Base-by-base conservation (phyloP, 2,888 invertebrate genomes). In the Drosophila niveifrons region DNA sequence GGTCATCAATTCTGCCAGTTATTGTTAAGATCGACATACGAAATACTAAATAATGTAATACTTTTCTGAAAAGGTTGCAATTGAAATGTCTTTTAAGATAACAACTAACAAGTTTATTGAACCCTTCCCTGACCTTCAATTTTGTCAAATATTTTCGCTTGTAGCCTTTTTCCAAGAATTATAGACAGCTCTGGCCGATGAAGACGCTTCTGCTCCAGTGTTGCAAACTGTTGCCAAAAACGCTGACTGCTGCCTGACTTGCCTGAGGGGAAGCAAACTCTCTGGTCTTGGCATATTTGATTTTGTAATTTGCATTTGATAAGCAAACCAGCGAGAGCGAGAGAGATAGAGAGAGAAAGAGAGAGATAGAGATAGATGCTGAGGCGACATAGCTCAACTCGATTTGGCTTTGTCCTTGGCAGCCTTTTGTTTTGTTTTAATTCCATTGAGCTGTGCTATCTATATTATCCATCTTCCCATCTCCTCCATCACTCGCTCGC, bases 241-340 rank as follows among this genome's bases (percentile, higher is more conserved):
- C 18, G 52, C 56, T 50, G 75, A 46, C 59, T 53, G 57, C 52
- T 46, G 23, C 3, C 39, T 55, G 57, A 9, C 62, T 48, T 62
- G 78, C 75, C 75, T 34, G 52, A 56, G 59, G 67, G 56, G 15
- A 50, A 48, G 23, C 47, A 58, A 48, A 8, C 31, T 66, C 69
- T 64, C 62, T 76, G 73, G 74, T 64, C 43, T 46, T 72, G 78
- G 87, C 83, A 86, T 86, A 87, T 82, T 82, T 82, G 84, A 81
- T 79, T 81, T 84, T 78, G 76, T 81, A 84, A 82, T 82, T 82
- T 82, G 79, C 82, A 84, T 87, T 83, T 78, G 78, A 82, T 84
- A 87, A 82, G 82, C 82, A 70, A 66, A 6, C 23, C 23, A 6
- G 6, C 23, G 6, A 23, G 1, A 23, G 23, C 4, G 23, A 6